Evolutionary conservation across 2,113 vertebrate genomes (phyloP).

Genomic region (Tragelaphus scriptus): DNA sequence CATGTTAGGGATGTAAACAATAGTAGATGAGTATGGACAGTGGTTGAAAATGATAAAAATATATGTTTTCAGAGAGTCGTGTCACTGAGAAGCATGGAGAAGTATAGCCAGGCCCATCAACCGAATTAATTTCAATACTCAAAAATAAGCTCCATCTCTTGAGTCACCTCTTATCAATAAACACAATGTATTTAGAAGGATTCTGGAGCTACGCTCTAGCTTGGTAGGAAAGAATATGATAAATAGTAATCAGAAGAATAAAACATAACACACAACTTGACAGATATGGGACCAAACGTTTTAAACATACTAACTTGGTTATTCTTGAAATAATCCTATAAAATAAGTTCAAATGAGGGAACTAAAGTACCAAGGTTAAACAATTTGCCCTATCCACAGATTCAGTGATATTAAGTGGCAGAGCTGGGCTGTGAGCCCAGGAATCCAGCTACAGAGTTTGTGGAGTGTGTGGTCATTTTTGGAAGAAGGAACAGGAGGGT

Average conservation of each 20-base stretch:
- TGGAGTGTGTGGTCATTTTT: neutral
- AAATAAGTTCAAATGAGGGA: neutral
- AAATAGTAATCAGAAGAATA: neutral
- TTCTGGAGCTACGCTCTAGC: neutral
- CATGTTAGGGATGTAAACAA: neutral
- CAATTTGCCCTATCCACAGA: rapidly evolving
- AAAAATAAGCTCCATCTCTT: neutral
- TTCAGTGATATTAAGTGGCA: neutral
- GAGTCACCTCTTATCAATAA: neutral
- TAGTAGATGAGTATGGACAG: neutral
- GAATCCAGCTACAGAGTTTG: neutral
- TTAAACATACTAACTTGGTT: neutral
- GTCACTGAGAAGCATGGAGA: neutral
- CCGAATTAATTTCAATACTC: neutral
- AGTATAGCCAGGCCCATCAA: neutral
- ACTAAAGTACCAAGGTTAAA: neutral
- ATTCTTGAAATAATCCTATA: neutral
- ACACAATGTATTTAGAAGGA: neutral
- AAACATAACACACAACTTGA: neutral
- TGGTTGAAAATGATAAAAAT: neutral
- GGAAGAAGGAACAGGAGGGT: neutral
- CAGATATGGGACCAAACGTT: neutral
- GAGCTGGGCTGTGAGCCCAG: neutral
- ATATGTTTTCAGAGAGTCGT: neutral
- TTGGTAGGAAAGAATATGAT: neutral